Evolutionary conservation across 2,113 vertebrate species (phyloP).

Genomic region (Festucalex cinctus): DNA sequence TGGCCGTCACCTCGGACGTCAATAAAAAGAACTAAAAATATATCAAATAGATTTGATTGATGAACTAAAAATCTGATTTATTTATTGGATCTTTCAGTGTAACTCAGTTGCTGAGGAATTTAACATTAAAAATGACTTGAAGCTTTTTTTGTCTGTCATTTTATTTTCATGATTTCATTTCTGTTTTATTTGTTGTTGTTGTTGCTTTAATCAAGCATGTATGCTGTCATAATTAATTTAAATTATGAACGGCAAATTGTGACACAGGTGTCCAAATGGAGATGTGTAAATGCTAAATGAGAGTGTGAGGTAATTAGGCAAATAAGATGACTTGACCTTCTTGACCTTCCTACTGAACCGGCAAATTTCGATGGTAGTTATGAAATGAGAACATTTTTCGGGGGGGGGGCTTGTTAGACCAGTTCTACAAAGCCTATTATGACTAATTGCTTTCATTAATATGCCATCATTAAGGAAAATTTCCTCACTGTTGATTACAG

Average conservation of each 20-base stretch:
- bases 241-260: not conserved
- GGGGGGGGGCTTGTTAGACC: too few relatives aligned
- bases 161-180: not conserved
- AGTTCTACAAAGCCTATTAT: too few relatives aligned
- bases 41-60: not conserved
- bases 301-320: constrained; percentile 66
- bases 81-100: too few relatives aligned
- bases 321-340: constrained; percentile 74
- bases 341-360: constrained; percentile 56
- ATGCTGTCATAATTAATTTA: not conserved
- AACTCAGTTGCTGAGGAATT: not conserved
- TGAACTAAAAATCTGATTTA: not conserved
- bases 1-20: constrained; percentile 22
- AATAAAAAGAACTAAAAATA: too few relatives aligned
- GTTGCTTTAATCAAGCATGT: not conserved
- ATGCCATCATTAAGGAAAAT: constrained; percentile 75
- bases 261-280: not conserved
- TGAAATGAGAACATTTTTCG: too few relatives aligned
- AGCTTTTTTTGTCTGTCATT: not conserved
- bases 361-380: too few relatives aligned
- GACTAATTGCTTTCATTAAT: too few relatives aligned
- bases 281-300: constrained; percentile 30
- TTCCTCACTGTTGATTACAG: constrained; percentile 80
- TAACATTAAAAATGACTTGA: not conserved
- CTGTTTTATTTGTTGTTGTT: not conserved